Evolutionary conservation across 2,888 invertebrate genomes (phyloP).

Genomic region (Neoascia interrupta): DNA sequence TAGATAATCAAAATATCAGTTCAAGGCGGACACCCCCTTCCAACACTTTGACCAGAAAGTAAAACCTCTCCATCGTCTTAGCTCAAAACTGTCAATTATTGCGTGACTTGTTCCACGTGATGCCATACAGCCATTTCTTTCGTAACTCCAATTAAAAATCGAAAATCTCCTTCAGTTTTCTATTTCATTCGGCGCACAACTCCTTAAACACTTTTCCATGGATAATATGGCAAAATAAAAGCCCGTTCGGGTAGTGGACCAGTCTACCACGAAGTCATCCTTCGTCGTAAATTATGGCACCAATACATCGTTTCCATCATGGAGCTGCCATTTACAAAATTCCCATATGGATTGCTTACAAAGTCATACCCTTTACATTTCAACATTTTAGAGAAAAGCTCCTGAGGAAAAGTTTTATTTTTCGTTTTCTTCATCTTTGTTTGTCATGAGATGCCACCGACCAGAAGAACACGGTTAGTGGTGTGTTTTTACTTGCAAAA

Average conservation of each 20-base stretch:
- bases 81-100: too few relatives aligned
- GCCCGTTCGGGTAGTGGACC: conserved; percentile 27
- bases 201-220: not conserved
- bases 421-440: too few relatives aligned
- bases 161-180: conserved; percentile 21
- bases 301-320: conserved; percentile 53
- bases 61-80: too few relatives aligned
- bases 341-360: conserved; percentile 35
- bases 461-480: conserved; percentile 33
- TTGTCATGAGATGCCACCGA: too few relatives aligned
- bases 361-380: conserved; percentile 29
- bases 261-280: conserved; percentile 17
- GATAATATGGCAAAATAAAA: conserved; percentile 30
- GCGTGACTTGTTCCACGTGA: conserved; percentile 53
- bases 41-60: too few relatives aligned
- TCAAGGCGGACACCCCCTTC: too few relatives aligned
- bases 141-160: conserved; percentile 61
- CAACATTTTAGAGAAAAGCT: conserved; percentile 42
- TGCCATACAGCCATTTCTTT: conserved; percentile 17
- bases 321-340: conserved; percentile 8
- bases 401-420: conserved; percentile 44
- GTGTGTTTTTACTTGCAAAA: conserved; percentile 58
- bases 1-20: too few relatives aligned
- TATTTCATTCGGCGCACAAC: not conserved
- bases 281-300: conserved; percentile 40